Evolutionary conservation across 2,888 invertebrate genomes (phyloP).

Genomic region (Gnatocerus cornutus): DNA sequence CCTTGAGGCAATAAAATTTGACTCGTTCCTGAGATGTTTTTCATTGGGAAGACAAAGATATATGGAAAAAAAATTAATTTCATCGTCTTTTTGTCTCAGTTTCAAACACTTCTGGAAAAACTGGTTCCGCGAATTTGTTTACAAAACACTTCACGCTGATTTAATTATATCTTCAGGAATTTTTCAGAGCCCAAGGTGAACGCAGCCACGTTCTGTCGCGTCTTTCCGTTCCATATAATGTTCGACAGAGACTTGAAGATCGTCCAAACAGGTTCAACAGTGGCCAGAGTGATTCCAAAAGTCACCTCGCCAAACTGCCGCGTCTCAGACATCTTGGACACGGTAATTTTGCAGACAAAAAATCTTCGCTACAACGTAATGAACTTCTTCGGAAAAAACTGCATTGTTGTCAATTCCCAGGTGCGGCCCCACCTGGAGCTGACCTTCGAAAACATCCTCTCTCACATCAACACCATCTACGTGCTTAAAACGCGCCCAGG

Average conservation of each 20-base stretch:
- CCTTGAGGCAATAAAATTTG: too few species aligned
- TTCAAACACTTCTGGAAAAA: too few species aligned
- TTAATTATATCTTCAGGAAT: conserved; percentile 4
- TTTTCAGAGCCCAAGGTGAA: conserved; percentile 89
- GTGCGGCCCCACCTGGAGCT: conserved; percentile 92
- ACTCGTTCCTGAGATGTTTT: too few species aligned
- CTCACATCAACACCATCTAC: conserved; percentile 96
- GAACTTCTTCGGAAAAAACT: too few species aligned
- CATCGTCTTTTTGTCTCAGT: too few species aligned
- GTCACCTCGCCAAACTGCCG: conserved; percentile 79
- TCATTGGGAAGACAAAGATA: too few species aligned
- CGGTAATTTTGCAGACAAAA: conserved; percentile 73
- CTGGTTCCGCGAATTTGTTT: too few species aligned
- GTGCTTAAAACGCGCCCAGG: conserved; percentile 90
- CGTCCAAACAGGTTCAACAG: conserved; percentile 91
- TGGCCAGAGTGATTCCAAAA: conserved; percentile 88
- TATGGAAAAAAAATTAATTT: too few species aligned
- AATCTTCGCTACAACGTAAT: not conserved
- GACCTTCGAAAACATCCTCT: conserved; percentile 91
- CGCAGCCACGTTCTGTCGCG: conserved; percentile 92
- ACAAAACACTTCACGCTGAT: not conserved
- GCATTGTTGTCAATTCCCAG: conserved; percentile 72
- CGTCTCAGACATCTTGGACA: conserved; percentile 87
- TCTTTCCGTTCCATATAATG: conserved; percentile 97
- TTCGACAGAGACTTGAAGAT: conserved; percentile 92